Conservation (phyloP, 1,140 invertebrate genomes). For the Caerostris darwini region DNA sequence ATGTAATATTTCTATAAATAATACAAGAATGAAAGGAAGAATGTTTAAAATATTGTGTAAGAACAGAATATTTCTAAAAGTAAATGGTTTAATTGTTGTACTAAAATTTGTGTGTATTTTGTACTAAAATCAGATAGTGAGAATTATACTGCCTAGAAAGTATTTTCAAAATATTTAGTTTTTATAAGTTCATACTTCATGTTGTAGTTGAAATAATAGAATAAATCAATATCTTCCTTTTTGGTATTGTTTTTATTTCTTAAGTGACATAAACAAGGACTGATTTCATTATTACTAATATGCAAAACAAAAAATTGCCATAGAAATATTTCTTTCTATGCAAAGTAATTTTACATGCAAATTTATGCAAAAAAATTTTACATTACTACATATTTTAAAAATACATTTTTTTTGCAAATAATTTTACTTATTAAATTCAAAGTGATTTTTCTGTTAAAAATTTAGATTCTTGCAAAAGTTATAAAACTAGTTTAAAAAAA, state of each 20-base stretch:
- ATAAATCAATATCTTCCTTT: slow-evolving; percentile 53
- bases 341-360: too few species aligned
- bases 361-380: too few species aligned
- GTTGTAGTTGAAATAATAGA: slow-evolving; percentile 67
- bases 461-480: too few species aligned
- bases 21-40: background rate
- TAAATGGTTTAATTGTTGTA: background rate
- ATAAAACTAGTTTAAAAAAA: too few species aligned
- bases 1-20: background rate
- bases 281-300: too few species aligned
- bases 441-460: too few species aligned
- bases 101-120: slow-evolving; percentile 10
- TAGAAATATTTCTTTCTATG: too few species aligned
- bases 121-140: background rate
- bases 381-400: too few species aligned
- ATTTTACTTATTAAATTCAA: too few species aligned
- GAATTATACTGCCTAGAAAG: slow-evolving; percentile 39
- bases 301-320: too few species aligned
- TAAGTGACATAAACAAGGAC: background rate
- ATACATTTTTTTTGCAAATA: too few species aligned
- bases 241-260: background rate
- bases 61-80: slow-evolving; percentile 13
- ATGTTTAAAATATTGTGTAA: background rate
- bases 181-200: slow-evolving; percentile 72
- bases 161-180: slow-evolving; percentile 52